Base-by-base conservation (phyloP, 1,140 invertebrate genomes). In the Drosophila sturtevanti region DNA sequence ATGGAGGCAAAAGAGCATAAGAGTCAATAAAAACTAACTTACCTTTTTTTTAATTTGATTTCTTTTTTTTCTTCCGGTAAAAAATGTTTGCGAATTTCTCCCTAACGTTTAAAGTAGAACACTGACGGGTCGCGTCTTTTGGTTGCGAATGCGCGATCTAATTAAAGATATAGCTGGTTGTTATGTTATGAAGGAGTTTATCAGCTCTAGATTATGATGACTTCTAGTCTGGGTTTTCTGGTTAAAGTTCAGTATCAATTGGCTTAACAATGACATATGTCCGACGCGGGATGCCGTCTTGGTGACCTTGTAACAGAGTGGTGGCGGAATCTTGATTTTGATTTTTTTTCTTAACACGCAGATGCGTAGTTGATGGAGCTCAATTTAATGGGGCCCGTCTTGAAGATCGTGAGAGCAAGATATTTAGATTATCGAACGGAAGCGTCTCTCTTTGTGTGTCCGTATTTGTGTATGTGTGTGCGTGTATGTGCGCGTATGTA, bases 141-240 rank as follows among this genome's bases (percentile, higher is more conserved):
- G 31, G 16, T 72, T 55, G 34, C 41, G 52, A 56, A 72, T 55
- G 60, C 31, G 63, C 41, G 56, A 48, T 31, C 27, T 31, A 31
- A 31, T 6, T 44, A 65, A 56, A 61, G 64, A 60, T 59, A 34
- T 27, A 71, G 79, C 76, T 72, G 51, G 61, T 61, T 82, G 85
- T 89, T 89, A 90, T 90, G 87, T 90, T 90, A 90, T 90, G 71
- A 90, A 90, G 37, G 90, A 91, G 85, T 91, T 90, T 84, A 90
- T 84, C 77, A 90, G 70, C 70, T 89, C 87, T 82, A 86, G 63
- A 70, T 90, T 91, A 81, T 91, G 84, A 10, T 81, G 79, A 60
- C 70, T 82, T 67, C 90, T 70, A 44, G 65, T 68, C 56, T 86
- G 84, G 34, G 75, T 64, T 70, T 91, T 91, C 67, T 87, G 84